Base-by-base conservation (phyloP, 1,140 invertebrate genomes). In the Magallana angulata region DNA sequence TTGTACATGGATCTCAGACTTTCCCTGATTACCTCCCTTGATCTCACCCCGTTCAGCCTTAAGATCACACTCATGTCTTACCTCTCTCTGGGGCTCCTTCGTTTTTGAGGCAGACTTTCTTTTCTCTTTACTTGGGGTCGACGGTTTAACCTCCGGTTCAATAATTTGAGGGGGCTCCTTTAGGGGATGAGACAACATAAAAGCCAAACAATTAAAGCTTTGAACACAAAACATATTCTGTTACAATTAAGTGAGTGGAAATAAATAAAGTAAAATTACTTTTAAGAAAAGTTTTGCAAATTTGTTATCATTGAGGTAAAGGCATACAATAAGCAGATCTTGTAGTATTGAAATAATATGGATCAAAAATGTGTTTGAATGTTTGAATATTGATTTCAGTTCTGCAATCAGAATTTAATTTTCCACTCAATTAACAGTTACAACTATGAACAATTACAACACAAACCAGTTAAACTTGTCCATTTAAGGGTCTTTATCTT, bases 1-100 rank as follows among this genome's bases (percentile, higher is more conserved):
- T 36, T 36, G 36, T 36, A 1, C 36, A 0, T 36, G 36, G 36
- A 36, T 36, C 36, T 36, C 36, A 36, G 36, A 36, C 36, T 36
- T 36, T 36, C 36, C 36, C 36, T 36, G 36, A 1, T 36, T 1
- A 36, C 36, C 36, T 36, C 36, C 36, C 36, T 36, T 36, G 36
- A 36, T 36, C 4, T 36, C 36, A 36, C 36, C 36, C 1, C 1
- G 36, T 36, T 36, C 4, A 0, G 36, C 36, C 36, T 36, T 36
- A 36, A 36, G 36, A 36, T 36, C 36, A 36, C 36, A 1, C 36
- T 1, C 36, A 36, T 36, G 36, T 36, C 36, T 62, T 87, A 87
- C 82, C 64, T 84, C 81, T 71, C 86, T 60, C 18, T 86, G 85
- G 8, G n/a, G 59, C 24, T 88, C 87, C 64, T 86, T 85, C 30